Conservation (phyloP, 2,888 invertebrate genomes). For the Scotopteryx bipunctaria region DNA sequence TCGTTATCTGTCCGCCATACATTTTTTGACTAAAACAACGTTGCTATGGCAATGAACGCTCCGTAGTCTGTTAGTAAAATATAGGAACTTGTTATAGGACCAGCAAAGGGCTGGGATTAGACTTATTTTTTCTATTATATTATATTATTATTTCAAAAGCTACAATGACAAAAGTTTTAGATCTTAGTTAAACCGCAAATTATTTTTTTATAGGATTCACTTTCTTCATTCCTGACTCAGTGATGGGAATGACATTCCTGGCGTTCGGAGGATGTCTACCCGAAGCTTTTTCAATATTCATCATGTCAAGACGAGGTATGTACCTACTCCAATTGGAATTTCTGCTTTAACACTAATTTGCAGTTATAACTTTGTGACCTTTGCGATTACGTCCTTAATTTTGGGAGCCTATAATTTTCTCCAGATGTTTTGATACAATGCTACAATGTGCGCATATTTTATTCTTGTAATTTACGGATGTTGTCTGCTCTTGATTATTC, state of each 20-base stretch:
- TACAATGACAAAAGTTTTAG: no score
- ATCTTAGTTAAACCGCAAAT: neutral
- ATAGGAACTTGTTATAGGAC: no score
- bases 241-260: constrained; percentile 95
- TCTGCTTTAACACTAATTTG: no score
- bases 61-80: no score
- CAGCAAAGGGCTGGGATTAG: no score
- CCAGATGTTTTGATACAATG: neutral
- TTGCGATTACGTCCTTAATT: no score
- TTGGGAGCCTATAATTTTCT: neutral
- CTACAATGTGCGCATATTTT: neutral
- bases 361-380: neutral
- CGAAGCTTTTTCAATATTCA: constrained; percentile 90
- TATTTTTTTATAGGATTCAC: constrained; percentile 83
- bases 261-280: constrained; percentile 96
- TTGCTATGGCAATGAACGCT: no score
- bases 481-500: neutral
- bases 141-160: no score
- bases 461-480: neutral
- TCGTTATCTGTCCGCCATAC: no score
- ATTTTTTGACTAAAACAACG: no score
- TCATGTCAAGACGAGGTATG: constrained; percentile 93
- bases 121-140: no score
- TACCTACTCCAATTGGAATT: no score
- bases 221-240: constrained; percentile 91